Evolutionary conservation across 2,888 invertebrate genomes (phyloP), one percentile per base, ranked within the genome.

Genomic region (Theodoxus fluviatilis): DNA sequence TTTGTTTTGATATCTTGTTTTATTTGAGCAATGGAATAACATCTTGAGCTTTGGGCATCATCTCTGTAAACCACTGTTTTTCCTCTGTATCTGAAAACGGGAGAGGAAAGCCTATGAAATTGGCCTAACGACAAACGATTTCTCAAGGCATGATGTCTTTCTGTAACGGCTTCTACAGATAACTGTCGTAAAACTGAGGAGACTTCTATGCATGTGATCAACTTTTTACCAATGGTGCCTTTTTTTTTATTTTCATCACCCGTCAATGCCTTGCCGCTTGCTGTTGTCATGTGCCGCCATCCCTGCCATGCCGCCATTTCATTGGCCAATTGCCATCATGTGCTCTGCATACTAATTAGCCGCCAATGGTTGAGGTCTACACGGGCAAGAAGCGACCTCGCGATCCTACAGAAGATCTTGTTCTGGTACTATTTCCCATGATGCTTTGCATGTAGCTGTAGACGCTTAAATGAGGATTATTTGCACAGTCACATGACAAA

Each of bases 311-410:
- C 82, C 79, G 85, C 84, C 83, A 83, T 79, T 81, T 81, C 81
- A 83, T 84, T 81, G 82, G 83, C 82, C 83, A 83, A 79, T 83
- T n/a, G 85, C 82, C 81, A 82, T 79, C 83, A 77, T 79, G 84
- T 83, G 84, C 85, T 83, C 82, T 83, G 85, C 84, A 82, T 83
- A 85, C 84, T 85, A 85, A 85, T 84, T 86, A 86, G 85, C 85
- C 85, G 82, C 86, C 83, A 85, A 83, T 86, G 83, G 86, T 87
- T 82, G 87, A 86, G 85, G 85, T 85, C 81, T 78, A 94, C 92
- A 91, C 72, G 52, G 94, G 94, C 92, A 95, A 95, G 94, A 95
- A 95, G 92, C 94, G 95, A 91, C 93, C 94, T 91, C 93, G 92
- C 87, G 92, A 92, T 90, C 90, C 91, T 88, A 92, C 92, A 90